phyloP scores from a whole-genome alignment of 2,888 invertebrate species.

The Drosophila tripunctata region DNA sequence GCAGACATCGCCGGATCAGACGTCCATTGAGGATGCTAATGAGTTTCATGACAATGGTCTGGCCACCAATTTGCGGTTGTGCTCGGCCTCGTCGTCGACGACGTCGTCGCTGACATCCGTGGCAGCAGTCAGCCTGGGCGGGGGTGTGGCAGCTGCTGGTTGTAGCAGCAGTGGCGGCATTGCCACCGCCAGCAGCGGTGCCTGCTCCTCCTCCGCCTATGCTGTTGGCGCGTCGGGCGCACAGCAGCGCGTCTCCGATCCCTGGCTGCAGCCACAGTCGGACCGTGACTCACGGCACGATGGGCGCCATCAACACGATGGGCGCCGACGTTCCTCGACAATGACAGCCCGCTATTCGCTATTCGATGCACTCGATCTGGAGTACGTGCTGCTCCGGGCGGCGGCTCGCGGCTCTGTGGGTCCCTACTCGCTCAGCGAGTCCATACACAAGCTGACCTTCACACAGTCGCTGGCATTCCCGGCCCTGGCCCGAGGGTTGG shows the following conservation, averaged over 20 bases:
- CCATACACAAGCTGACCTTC: slow-evolving; percentile 89
- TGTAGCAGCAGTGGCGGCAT: slow-evolving; percentile 82
- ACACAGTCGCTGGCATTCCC: slow-evolving; percentile 90
- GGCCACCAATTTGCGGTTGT: slow-evolving; percentile 82
- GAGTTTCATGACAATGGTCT: slow-evolving; percentile 84
- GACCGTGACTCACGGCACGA: slow-evolving; percentile 84
- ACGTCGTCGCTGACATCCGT: slow-evolving; percentile 86
- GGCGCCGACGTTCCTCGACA: slow-evolving; percentile 85
- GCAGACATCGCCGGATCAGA: slow-evolving; percentile 83
- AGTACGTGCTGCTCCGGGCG: slow-evolving; percentile 88
- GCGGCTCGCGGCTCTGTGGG: slow-evolving; percentile 90
- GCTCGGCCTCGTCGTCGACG: slow-evolving; percentile 86
- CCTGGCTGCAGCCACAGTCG: slow-evolving; percentile 84
- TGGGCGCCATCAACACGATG: slow-evolving; percentile 32
- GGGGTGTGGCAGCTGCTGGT: slow-evolving; percentile 61
- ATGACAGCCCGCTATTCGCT: slow-evolving; percentile 88
- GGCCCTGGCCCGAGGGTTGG: slow-evolving; percentile 88
- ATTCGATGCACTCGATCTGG: slow-evolving; percentile 89
- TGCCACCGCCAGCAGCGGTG: slow-evolving; percentile 84
- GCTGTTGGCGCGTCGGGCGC: slow-evolving; percentile 84
- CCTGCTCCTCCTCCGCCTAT: slow-evolving; percentile 84
- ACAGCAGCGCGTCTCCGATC: slow-evolving; percentile 84
- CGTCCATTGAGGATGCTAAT: slow-evolving; percentile 84
- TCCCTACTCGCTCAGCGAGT: slow-evolving; percentile 89
- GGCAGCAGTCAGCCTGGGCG: slow-evolving; percentile 83